Evolutionary conservation across 2,888 invertebrate species (phyloP).

Genomic region (Clunio marinus): DNA sequence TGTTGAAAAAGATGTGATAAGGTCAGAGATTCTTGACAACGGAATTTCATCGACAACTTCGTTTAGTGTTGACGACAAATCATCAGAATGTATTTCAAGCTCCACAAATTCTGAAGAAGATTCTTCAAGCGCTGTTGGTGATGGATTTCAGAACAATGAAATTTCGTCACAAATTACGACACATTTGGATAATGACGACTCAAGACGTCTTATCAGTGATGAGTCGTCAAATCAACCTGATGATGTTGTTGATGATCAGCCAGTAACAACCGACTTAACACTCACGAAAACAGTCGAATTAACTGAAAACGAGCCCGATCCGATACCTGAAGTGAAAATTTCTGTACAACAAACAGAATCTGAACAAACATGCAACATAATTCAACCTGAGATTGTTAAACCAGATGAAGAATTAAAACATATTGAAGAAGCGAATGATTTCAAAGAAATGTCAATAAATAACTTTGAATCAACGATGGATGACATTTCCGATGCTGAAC

Average conservation of each 20-base stretch:
- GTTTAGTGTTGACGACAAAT: conserved; percentile 4
- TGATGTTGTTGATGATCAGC: neutral
- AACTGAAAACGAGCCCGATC: conserved; percentile 31
- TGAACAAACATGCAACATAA: neutral
- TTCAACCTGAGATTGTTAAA: neutral
- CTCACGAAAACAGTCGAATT: conserved; percentile 23
- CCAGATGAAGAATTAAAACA: conserved; percentile 27
- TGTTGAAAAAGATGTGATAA: neutral
- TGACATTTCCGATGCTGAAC: conserved; percentile 51
- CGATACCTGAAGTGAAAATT: neutral
- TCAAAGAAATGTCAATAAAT: conserved; percentile 20
- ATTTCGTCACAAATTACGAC: neutral
- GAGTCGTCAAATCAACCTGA: conserved; percentile 23
- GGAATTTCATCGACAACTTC: neutral
- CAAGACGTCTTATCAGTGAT: conserved; percentile 21
- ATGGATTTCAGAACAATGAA: neutral
- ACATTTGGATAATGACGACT: neutral
- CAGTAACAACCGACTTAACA: conserved; percentile 16
- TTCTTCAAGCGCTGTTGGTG: conserved; percentile 41
- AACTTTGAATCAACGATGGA: conserved; percentile 52
- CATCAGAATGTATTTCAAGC: neutral
- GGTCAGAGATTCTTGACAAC: conserved; percentile 3
- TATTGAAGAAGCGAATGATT: conserved; percentile 25
- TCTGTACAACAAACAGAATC: neutral
- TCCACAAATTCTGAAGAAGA: neutral